phyloP scores from a whole-genome alignment of 2,797 vertebrate species.

The Lutjanus argentimaculatus region DNA sequence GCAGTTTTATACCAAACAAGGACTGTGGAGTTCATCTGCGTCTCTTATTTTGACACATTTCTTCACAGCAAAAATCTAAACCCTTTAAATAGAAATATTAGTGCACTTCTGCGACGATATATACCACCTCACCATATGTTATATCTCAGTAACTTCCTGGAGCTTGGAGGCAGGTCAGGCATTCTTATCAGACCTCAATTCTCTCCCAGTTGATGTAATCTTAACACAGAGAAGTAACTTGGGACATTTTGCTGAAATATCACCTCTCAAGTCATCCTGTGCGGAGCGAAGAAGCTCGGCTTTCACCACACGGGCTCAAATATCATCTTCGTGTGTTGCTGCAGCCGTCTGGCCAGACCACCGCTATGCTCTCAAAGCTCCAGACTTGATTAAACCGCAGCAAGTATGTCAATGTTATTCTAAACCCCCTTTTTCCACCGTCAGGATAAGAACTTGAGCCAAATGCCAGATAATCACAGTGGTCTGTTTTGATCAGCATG shows the following conservation, averaged over 20 bases:
- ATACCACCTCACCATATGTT: not conserved
- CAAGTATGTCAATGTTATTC: conserved; percentile 57
- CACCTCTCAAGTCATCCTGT: conserved; percentile 29
- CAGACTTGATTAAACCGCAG: conserved; percentile 72
- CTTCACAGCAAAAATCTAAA: not conserved
- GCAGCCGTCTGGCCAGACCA: conserved; percentile 64
- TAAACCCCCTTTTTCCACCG: conserved; percentile 36
- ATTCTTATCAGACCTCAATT: conserved; percentile 53
- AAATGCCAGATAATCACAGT: conserved; percentile 59
- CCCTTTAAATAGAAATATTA: conserved; percentile 12
- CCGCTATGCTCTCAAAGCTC: conserved; percentile 35
- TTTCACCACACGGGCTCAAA: conserved; percentile 57
- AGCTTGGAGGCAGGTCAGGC: conserved; percentile 16
- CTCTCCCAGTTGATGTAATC: conserved; percentile 35
- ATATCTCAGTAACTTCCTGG: conserved; percentile 17
- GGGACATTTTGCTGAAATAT: conserved; percentile 51
- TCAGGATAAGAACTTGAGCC: conserved; percentile 46
- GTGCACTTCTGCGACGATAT: conserved; percentile 9
- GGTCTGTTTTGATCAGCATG: conserved; percentile 55
- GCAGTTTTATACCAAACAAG: not conserved
- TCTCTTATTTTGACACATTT: not conserved
- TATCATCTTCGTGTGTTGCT: conserved; percentile 54
- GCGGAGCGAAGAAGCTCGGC: conserved; percentile 30
- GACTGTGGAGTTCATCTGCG: not conserved
- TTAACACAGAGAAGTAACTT: conserved; percentile 34